Percentiles rank a stretch among this genome's conserved stretches.
phyloP scores from a whole-genome alignment of 1,140 invertebrate genomes.

The Musca domestica region DNA sequence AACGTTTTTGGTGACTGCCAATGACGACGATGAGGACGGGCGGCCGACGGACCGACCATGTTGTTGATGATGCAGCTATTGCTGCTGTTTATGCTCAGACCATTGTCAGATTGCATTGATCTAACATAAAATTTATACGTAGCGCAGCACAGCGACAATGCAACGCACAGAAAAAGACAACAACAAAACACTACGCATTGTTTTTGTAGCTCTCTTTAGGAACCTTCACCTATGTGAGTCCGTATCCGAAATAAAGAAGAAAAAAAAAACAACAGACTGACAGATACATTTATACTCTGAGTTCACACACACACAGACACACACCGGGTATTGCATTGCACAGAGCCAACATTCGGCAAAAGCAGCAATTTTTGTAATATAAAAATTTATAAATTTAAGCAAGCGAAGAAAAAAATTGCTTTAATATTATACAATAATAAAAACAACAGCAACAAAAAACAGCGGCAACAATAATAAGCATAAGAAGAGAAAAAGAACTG shows the following conservation, averaged over 20 bases:
- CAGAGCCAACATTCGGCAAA: too few species aligned
- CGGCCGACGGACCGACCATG: too few species aligned
- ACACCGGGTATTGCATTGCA: too few species aligned
- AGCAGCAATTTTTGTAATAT: not conserved
- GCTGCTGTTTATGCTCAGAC: conserved; percentile 25
- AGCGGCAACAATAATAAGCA: not conserved
- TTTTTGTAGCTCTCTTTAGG: too few species aligned
- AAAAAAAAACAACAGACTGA: conserved; percentile 14
- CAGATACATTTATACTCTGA: not conserved
- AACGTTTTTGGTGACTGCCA: not conserved
- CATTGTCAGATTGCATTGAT: conserved; percentile 27
- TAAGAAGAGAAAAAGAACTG: conserved; percentile 32
- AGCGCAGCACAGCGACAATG: not conserved
- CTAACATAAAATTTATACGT: conserved; percentile 23
- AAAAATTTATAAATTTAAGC: conserved; percentile 47
- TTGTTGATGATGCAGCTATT: conserved; percentile 15
- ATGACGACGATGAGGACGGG: not conserved
- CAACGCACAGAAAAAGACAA: conserved; percentile 13
- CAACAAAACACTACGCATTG: not conserved
- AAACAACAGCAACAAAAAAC: conserved; percentile 20
- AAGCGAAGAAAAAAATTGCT: conserved; percentile 8
- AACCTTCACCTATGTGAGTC: too few species aligned
- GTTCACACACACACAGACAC: not conserved
- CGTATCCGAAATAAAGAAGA: too few species aligned
- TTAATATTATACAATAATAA: conserved; percentile 8